phyloP scores from a whole-genome alignment of 2,888 invertebrate species.

The Xanthostigma xanthostigma region DNA sequence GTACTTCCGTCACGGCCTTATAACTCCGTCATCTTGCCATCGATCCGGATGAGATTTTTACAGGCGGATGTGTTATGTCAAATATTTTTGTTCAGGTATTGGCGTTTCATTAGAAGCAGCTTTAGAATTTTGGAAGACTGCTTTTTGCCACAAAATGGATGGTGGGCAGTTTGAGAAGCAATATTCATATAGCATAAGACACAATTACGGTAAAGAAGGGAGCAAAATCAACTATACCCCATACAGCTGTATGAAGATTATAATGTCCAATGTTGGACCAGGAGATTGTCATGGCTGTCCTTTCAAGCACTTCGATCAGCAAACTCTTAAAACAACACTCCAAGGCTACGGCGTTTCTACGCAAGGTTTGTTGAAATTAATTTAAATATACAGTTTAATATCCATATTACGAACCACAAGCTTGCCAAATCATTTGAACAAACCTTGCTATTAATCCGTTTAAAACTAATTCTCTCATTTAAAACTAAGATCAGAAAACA shows the following conservation, averaged over 20 bases:
- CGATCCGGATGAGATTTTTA: no score
- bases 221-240: conserved; percentile 79
- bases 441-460: no score
- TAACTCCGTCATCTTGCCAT: no score
- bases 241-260: conserved; percentile 83
- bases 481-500: no score
- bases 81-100: conserved; percentile 28
- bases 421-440: background rate
- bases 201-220: conserved; percentile 93
- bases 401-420: conserved; percentile 1
- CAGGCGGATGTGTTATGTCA: no score
- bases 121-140: conserved; percentile 76
- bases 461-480: no score
- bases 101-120: conserved; percentile 86
- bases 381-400: background rate
- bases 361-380: conserved; percentile 32
- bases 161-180: conserved; percentile 81
- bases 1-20: no score
- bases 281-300: conserved; percentile 92
- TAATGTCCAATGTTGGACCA: conserved; percentile 54
- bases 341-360: conserved; percentile 46
- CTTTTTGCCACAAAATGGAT: conserved; percentile 77
- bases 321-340: conserved; percentile 56
- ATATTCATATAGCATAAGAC: conserved; percentile 81
- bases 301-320: conserved; percentile 64